Base-by-base conservation (phyloP, 2,797 vertebrate species). In the Labeo calbasu region DNA sequence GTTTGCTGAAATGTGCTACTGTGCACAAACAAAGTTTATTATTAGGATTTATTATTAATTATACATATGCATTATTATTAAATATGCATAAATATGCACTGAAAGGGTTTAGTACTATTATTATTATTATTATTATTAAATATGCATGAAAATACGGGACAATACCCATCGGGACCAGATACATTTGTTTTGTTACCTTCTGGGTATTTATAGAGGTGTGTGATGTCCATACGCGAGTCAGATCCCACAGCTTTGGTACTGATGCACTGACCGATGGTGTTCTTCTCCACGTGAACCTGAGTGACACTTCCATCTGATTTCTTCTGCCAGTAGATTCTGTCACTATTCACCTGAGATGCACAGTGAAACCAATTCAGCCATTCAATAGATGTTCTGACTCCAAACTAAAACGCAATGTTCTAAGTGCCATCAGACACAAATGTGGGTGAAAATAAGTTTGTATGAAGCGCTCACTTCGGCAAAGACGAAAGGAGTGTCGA, bases 281-380 rank as follows among this genome's bases (percentile, higher is more conserved):
- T 89, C 1, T 87, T 89, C 70, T 91, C 89, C 3, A 92, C 82
- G 0, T 7, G 36, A 2, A 95, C 89, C 40, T 92, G 90, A 15
- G 77, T 77, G 48, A 91, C 88, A 0, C 91, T 89, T 0, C 94
- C 92, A 0, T 95, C 90, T 2, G 84, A 40, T 32, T 89, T 89
- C 25, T 87, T 55, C 92, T 94, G 85, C 85, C 4, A 78, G 19
- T 50, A 98, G 9, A 98, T 96, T 86, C 97, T 97, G 89, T 99
- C 97, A 85, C 97, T 97, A 91, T 99, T 99, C 65, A 99, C 97
- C 97, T 99, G 48, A n/a, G 77, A 87, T 9, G 63, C 4, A 86
- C 40, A 69, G 19, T 17, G 4, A 77, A 57, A 61, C 2, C 9
- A 57, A 4, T 25, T 48, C 21, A 70, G 21, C 12, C 11, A 48